Conservation (phyloP, 2,888 invertebrate species). For the Clistopyga incitator region DNA sequence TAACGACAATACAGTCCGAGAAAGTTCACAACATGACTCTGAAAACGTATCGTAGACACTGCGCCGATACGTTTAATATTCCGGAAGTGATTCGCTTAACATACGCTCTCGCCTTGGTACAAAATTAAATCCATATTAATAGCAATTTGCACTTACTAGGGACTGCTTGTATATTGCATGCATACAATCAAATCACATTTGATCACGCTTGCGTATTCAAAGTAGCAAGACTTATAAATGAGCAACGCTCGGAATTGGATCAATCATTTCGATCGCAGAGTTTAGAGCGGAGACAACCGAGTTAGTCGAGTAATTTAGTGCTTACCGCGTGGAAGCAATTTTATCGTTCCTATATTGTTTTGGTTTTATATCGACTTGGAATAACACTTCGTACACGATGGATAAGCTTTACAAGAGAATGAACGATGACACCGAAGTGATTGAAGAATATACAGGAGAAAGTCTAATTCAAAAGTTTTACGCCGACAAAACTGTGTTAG, state of each 20-base stretch:
- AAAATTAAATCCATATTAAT: conserved; percentile 2
- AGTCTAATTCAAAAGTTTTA: conserved; percentile 74
- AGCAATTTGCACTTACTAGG: background rate
- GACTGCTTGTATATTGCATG: background rate
- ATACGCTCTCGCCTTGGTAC: background rate
- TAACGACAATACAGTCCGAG: too few relatives aligned
- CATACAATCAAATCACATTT: background rate
- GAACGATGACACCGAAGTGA: conserved; percentile 66
- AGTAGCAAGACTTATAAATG: background rate
- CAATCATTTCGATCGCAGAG: background rate
- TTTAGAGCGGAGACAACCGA: background rate
- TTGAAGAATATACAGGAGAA: background rate
- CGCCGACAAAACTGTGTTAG: conserved; percentile 73
- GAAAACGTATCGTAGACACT: background rate
- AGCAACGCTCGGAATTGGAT: background rate
- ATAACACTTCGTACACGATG: conserved; percentile 44
- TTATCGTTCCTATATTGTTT: background rate
- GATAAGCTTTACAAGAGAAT: conserved; percentile 70
- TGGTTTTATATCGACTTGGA: background rate
- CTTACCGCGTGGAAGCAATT: background rate
- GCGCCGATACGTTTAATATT: background rate
- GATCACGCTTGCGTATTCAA: background rate
- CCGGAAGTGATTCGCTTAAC: background rate
- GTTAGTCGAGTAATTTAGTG: background rate
- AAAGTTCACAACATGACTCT: too few relatives aligned